A percentile compares a stretch with the other conserved stretches of the same genome.
phyloP scores from a whole-genome alignment of 37 sponge, comb jelly and placozoan species.

The Mnemiopsis leidyi region DNA sequence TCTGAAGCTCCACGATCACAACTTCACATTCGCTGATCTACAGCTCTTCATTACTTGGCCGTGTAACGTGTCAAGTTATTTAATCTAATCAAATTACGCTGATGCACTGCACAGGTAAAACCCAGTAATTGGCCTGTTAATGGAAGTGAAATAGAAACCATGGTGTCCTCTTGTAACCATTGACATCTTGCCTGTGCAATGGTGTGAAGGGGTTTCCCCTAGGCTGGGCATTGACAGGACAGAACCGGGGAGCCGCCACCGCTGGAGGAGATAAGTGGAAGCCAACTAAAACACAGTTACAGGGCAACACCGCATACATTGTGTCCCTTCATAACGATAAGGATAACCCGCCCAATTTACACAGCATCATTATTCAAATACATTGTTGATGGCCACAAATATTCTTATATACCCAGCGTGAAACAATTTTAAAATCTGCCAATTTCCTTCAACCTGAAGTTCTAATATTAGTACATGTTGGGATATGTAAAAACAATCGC shows the following conservation, averaged over 20 bases:
- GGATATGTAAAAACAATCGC: too few relatives aligned
- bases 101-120: not conserved
- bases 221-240: not conserved
- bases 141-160: not conserved
- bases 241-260: not conserved
- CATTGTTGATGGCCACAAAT: too few relatives aligned
- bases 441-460: too few relatives aligned
- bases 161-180: not conserved
- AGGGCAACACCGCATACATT: not conserved
- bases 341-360: not conserved
- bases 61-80: not conserved
- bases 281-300: not conserved
- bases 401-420: too few relatives aligned
- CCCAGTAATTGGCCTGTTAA: not conserved
- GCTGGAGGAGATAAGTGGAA: not conserved
- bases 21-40: not conserved
- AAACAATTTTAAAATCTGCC: too few relatives aligned
- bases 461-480: too few relatives aligned
- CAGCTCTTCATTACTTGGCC: not conserved
- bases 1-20: not conserved
- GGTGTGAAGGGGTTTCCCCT: not conserved
- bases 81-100: not conserved
- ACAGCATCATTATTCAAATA: not conserved
- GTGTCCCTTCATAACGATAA: not conserved
- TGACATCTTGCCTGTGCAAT: not conserved